Base-by-base conservation (phyloP, 1,140 invertebrate species). In the Cotesia chilonis region DNA sequence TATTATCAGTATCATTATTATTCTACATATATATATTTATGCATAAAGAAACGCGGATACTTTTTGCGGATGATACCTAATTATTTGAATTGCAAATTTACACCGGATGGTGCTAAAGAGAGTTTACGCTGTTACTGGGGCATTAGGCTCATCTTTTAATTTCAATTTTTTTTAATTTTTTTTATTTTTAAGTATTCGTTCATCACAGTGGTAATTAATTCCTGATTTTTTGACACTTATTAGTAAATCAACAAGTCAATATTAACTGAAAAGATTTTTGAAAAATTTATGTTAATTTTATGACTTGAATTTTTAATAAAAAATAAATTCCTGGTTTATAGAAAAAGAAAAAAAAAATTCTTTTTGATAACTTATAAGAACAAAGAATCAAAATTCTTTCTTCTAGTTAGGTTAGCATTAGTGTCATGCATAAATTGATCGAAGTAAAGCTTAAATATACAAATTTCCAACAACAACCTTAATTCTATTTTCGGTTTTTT, bases 21-120 rank as follows among this genome's bases (percentile, higher is more conserved):
- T 28, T n/a, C 4, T 63, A 38, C 17, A 28, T 36, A 63, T 36
- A 36, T n/a, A 36, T 63, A 28, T 28, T 20, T 63, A n/a, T 6
- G 52, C 52, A 28, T 41, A 1, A 20, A 55, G 69, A 36, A 35
- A 60, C 35, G 20, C 37, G 52, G 17, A 59, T 47, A 37, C 65
- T 78, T 72, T 75, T 74, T 72, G 70, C 71, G 36, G 51, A 57
- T 41, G 72, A 71, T 73, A 47, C 12, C 36, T 78, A 80, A 80
- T 79, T 82, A 82, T 82, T 82, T 81, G 76, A 82, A 79, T 82
- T 82, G 80, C 75, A 79, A 82, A 82, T 82, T 78, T 51, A 41
- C 75, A 41, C 41, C 70, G 65, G n/a, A 69, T 67, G 66, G 47
- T 54, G 47, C 51, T 70, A 68, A 60, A 71, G 64, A 70, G 64